Evolutionary conservation across 2,113 vertebrate species (phyloP).

Genomic region (Macquaria australasica): DNA sequence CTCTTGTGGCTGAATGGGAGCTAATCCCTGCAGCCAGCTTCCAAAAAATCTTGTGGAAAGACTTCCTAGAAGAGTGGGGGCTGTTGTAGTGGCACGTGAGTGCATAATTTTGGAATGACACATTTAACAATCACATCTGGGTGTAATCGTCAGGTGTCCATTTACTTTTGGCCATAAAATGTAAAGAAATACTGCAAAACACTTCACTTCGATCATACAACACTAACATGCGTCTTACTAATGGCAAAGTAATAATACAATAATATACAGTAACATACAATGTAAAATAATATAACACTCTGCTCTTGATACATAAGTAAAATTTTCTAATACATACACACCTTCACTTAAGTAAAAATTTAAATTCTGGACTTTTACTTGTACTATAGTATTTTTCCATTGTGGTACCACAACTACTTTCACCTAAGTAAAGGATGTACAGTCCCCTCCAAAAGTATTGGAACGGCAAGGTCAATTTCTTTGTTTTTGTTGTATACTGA

Average conservation of each 20-base stretch:
- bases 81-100: not conserved
- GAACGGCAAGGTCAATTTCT: no score
- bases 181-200: no score
- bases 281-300: no score
- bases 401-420: not conserved
- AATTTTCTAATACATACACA: not conserved
- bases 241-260: not conserved
- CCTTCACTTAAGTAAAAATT: not conserved
- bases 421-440: not conserved
- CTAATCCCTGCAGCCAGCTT: not conserved
- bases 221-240: not conserved
- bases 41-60: not conserved
- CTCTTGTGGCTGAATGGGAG: conserved; percentile 10
- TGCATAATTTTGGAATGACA: not conserved
- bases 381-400: not conserved
- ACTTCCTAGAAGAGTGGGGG: not conserved
- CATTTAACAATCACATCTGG: not conserved
- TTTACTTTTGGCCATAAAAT: no score
- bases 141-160: not conserved
- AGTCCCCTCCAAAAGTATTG: no score
- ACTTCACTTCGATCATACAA: no score
- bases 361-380: no score
- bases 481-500: no score
- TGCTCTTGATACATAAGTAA: not conserved
- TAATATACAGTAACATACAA: not conserved